Evolutionary conservation across 2,888 invertebrate species (phyloP).

Genomic region (Electrophaes corylata): DNA sequence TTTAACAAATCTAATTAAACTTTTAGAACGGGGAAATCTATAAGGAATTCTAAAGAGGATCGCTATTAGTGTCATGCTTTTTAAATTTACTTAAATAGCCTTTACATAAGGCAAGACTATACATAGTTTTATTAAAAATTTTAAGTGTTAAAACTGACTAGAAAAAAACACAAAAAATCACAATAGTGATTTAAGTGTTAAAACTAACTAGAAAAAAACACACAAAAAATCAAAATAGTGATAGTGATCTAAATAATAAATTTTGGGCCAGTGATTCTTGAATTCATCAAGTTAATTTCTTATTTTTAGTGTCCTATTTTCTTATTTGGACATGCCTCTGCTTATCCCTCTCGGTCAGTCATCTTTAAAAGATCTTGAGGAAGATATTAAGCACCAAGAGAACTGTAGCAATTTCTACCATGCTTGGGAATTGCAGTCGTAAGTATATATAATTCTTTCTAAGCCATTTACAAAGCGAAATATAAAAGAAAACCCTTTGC

Average conservation of each 20-base stretch:
- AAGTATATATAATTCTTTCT: too few relatives aligned
- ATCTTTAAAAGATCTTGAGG: too few relatives aligned
- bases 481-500: too few relatives aligned
- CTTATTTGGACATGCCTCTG: too few relatives aligned
- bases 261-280: constrained; percentile 26
- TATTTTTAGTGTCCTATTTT: too few relatives aligned
- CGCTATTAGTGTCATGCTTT: constrained; percentile 37
- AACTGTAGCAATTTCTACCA: too few relatives aligned
- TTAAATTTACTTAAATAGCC: constrained; percentile 13
- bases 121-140: constrained; percentile 10
- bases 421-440: too few relatives aligned
- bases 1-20: constrained; percentile 12
- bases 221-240: constrained; percentile 31
- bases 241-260: too few relatives aligned
- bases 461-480: too few relatives aligned
- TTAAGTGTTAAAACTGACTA: constrained; percentile 29
- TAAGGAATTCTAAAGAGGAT: constrained; percentile 34
- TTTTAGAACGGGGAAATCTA: constrained; percentile 27
- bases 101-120: constrained; percentile 7
- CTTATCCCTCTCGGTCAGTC: too few relatives aligned
- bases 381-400: too few relatives aligned
- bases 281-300: too few relatives aligned
- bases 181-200: constrained; percentile 6
- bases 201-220: constrained; percentile 32
- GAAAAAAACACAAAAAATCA: constrained; percentile 37